Base-by-base conservation (phyloP, 2,797 vertebrate genomes). In the Channallabes apus region DNA sequence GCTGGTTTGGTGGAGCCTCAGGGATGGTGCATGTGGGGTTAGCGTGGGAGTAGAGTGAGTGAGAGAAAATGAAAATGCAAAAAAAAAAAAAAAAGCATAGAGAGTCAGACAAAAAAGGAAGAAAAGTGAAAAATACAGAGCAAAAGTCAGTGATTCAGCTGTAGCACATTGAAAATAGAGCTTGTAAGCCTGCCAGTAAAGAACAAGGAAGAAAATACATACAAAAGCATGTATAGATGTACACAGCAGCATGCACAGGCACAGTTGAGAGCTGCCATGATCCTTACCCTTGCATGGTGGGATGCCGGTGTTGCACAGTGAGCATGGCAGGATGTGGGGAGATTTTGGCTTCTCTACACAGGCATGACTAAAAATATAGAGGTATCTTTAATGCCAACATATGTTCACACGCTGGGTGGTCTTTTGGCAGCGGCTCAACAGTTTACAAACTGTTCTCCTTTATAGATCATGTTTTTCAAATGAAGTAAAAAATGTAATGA, bases 21-120 rank as follows among this genome's bases (percentile, higher is more conserved):
- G 87, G 91, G 91, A 87, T 76, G 83, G 90, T 86, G 91, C 91
- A 91, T 92, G 90, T 87, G 82, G 83, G 92, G 92, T 90, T 89
- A 91, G 90, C 86, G 92, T 93, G 91, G 93, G 93, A 84, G 92
- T 91, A 89, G 86, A 89, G 73, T 32, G 62, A 83, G 65, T 41
- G 46, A 86, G 82, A 85, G 67, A 81, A 61, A 68, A 81, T 78
- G 83, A 29, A 85, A 84, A 83, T 77, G 65, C 80, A 77, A 88
- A 35, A 64, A 54, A 46, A 46, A 41, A 38, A 3, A 35, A 51
- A 51, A 80, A 85, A 75, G 46, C 75, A 83, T 51, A 51, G 77
- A 69, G 56, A 83, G 82, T 46, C 71, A 87, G 86, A 82, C 67
- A 4, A 22, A 64, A 62, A 32, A 61, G 61, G 17, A 8, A 24